phyloP scores from a whole-genome alignment of 2,113 vertebrate species.

The Gila orcuttii region DNA sequence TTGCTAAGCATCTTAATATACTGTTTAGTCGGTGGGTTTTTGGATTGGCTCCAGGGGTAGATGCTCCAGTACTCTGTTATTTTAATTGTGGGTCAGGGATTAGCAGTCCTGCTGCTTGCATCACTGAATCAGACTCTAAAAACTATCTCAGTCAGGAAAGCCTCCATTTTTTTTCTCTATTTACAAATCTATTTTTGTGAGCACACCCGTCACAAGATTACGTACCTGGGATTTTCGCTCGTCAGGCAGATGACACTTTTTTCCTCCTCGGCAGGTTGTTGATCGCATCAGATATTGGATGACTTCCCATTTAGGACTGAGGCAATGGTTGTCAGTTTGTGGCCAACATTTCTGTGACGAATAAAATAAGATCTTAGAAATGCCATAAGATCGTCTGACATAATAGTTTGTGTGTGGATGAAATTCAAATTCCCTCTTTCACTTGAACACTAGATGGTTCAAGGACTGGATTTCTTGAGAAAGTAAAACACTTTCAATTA shows the following conservation, averaged over 20 bases:
- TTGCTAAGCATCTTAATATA: conserved; percentile 39
- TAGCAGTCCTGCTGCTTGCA: conserved; percentile 22
- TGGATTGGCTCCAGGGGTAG: conserved; percentile 1
- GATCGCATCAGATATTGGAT: conserved; percentile 78
- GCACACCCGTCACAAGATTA: conserved; percentile 67
- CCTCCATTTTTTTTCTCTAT: conserved; percentile 47
- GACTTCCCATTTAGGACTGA: conserved; percentile 80
- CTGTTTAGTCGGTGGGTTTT: not conserved
- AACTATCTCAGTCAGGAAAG: conserved; percentile 34
- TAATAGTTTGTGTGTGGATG: conserved; percentile 71
- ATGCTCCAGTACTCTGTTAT: not conserved
- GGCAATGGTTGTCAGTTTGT: conserved; percentile 79
- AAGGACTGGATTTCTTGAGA: not conserved
- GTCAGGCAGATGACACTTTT: conserved; percentile 72
- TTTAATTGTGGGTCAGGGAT: conserved; percentile 44
- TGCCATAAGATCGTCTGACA: conserved; percentile 73
- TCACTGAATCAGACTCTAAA: conserved; percentile 33
- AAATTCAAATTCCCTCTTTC: conserved; percentile 36
- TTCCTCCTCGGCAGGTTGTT: conserved; percentile 69
- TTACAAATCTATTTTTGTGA: conserved; percentile 66
- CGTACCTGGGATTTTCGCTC: conserved; percentile 71
- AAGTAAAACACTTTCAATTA: conserved; percentile 10
- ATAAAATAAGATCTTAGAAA: conserved; percentile 78
- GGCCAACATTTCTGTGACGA: conserved; percentile 75
- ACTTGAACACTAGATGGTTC: not conserved